Percentiles rank a stretch among this genome's conserved stretches.
Conservation (phyloP, 2,797 vertebrate genomes). For the Siniperca undulata region DNA sequence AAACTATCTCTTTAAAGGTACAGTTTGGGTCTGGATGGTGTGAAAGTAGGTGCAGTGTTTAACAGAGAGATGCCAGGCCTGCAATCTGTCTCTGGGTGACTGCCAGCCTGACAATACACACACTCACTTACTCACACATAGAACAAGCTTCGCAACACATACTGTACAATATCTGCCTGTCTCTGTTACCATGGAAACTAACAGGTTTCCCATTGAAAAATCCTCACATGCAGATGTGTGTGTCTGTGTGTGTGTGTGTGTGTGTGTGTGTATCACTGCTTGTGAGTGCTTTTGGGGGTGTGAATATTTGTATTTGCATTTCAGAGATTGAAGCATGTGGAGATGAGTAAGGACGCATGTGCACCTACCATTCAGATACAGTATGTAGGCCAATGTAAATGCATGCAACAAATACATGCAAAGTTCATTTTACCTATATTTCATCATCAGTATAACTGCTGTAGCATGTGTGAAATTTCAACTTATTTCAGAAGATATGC, state of each 20-base stretch:
- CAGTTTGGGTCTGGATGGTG: constrained; percentile 50
- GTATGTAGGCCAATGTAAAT: constrained; percentile 16
- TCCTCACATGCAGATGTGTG: constrained; percentile 58
- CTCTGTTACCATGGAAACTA: constrained; percentile 86
- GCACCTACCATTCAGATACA: constrained; percentile 48
- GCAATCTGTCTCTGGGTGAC: constrained; percentile 77
- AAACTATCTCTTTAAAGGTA: constrained; percentile 43
- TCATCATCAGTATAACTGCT: not conserved
- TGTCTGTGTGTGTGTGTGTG: constrained; percentile 24
- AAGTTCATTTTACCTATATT: constrained; percentile 14
- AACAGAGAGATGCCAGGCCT: constrained; percentile 68
- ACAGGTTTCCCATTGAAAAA: constrained; percentile 85
- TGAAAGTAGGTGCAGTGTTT: constrained; percentile 70
- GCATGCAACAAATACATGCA: constrained; percentile 7
- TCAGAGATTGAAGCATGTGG: constrained; percentile 43
- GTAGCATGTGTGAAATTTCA: constrained; percentile 12
- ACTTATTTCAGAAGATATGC: constrained; percentile 23
- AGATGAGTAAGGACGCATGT: constrained; percentile 53
- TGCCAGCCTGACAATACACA: constrained; percentile 72
- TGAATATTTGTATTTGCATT: constrained; percentile 64
- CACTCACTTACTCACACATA: constrained; percentile 51
- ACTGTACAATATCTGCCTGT: constrained; percentile 63
- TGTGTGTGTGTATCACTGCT: constrained; percentile 16
- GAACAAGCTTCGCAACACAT: constrained; percentile 62
- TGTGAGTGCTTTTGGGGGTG: constrained; percentile 56